These are phyloP conservation scores for Porites evermanni DNA, from an alignment of 92 coral and sea anemone species.

Conservation along the genomic window DNA sequence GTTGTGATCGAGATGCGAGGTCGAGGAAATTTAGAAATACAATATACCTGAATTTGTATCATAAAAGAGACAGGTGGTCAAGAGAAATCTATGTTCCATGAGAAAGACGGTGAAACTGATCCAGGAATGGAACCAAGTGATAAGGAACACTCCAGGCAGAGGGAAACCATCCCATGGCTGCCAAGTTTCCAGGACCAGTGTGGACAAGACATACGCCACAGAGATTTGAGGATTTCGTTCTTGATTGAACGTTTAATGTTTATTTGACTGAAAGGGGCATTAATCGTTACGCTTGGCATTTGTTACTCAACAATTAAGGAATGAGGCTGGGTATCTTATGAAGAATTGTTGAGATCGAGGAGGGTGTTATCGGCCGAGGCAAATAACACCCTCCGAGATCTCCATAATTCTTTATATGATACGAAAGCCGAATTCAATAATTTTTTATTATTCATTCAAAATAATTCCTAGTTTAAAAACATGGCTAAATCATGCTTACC, in stretches of 20 bases:
- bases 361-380: too few relatives aligned
- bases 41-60: slow-evolving; percentile 38
- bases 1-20: slow-evolving; percentile 45
- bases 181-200: neutral
- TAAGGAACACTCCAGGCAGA: neutral
- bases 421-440: too few relatives aligned
- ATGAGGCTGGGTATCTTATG: too few relatives aligned
- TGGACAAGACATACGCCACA: neutral
- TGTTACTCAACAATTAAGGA: too few relatives aligned
- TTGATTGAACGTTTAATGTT: neutral
- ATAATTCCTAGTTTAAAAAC: too few relatives aligned
- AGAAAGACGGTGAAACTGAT: neutral
- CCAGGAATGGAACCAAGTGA: neutral
- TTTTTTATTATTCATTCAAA: too few relatives aligned
- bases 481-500: too few relatives aligned
- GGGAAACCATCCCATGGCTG: neutral
- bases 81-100: neutral
- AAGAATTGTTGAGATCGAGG: too few relatives aligned
- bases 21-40: slow-evolving; percentile 15
- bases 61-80: neutral
- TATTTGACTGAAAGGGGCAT: too few relatives aligned
- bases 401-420: too few relatives aligned
- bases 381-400: too few relatives aligned
- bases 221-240: neutral
- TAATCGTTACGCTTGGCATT: too few relatives aligned